These are phyloP conservation scores for Macrobrachium nipponense DNA, from an alignment of 1,140 invertebrate species.

Conservation along the genomic window DNA sequence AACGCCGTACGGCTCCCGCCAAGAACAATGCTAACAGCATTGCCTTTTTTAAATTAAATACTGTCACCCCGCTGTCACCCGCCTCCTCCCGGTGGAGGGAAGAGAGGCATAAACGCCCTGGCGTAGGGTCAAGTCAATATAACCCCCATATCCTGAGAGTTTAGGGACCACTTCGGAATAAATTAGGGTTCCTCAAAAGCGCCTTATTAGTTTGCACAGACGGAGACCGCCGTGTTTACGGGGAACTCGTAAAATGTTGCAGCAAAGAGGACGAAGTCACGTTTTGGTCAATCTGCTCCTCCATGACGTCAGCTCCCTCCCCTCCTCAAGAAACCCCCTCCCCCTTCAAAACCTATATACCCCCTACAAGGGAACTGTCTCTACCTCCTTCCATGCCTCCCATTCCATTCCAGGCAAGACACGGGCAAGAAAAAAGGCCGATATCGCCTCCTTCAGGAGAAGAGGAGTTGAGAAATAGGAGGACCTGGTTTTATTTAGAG, in stretches of 20 bases:
- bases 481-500: no score
- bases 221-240: constrained; percentile 34
- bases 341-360: background rate
- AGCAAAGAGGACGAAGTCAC: constrained; percentile 46
- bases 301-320: background rate
- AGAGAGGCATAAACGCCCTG: background rate
- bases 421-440: no score
- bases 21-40: no score
- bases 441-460: no score
- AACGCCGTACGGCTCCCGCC: no score
- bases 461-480: no score
- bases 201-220: constrained; percentile 37
- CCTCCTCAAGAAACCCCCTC: background rate
- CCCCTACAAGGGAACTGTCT: background rate
- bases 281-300: constrained; percentile 17
- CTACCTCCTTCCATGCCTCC: background rate
- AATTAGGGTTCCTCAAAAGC: constrained; percentile 28
- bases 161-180: constrained; percentile 32
- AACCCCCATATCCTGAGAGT: constrained; percentile 29
- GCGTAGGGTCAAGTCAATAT: constrained; percentile 43
- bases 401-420: background rate
- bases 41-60: no score
- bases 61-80: no score
- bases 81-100: background rate
- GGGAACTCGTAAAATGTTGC: constrained; percentile 40